A percentile compares a stretch with the other conserved stretches of the same genome.
phyloP scores from a whole-genome alignment of 2,888 invertebrate species.

The Tiliacea aurago region DNA sequence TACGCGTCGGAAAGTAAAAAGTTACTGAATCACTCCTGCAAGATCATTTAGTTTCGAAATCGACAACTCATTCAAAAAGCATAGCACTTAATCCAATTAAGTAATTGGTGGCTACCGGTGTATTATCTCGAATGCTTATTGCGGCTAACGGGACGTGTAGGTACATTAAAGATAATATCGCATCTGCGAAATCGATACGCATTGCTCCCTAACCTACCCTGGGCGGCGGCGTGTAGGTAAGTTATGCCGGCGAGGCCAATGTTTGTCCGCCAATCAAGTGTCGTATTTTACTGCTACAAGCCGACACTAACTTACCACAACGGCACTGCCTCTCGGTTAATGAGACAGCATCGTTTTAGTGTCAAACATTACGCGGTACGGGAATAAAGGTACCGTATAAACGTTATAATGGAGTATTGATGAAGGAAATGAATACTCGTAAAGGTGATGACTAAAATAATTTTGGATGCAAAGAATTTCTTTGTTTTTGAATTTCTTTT shows the following conservation, averaged over 20 bases:
- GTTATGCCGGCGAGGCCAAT: constrained; percentile 70
- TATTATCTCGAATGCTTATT: constrained; percentile 52
- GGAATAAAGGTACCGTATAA: constrained; percentile 62
- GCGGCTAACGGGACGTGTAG: constrained; percentile 59
- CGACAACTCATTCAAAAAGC: constrained; percentile 55
- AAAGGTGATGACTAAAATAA: not conserved
- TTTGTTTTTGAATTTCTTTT: too few species aligned
- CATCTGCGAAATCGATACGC: constrained; percentile 70
- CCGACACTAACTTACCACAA: constrained; percentile 86
- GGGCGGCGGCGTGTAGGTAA: constrained; percentile 60
- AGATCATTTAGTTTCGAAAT: constrained; percentile 38
- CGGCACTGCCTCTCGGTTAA: constrained; percentile 84
- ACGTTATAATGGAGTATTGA: constrained; percentile 41
- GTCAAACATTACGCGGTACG: constrained; percentile 79
- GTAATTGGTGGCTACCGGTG: constrained; percentile 69
- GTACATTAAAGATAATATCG: constrained; percentile 71
- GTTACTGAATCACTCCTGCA: constrained; percentile 19
- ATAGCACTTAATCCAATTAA: constrained; percentile 70
- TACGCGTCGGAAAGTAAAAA: constrained; percentile 5
- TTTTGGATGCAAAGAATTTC: not conserved
- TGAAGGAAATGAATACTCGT: constrained; percentile 33
- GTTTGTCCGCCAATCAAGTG: constrained; percentile 85
- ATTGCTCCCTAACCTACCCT: constrained; percentile 65
- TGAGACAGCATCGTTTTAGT: constrained; percentile 86
- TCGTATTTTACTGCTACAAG: constrained; percentile 82